Conservation (phyloP, 2,113 vertebrate genomes). For the Peromyscus leucopus region DNA sequence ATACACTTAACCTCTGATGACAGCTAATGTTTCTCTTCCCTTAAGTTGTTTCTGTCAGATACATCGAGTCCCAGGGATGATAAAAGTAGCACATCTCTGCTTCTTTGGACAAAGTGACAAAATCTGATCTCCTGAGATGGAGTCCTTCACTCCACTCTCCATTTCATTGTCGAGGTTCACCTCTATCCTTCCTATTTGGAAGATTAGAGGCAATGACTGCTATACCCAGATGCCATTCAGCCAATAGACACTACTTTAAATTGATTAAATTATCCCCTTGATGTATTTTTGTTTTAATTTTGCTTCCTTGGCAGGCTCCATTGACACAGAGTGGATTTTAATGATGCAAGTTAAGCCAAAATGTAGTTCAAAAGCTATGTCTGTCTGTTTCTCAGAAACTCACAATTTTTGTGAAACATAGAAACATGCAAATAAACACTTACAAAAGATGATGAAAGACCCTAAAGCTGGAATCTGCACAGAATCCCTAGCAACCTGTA, state of each 20-base stretch:
- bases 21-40: not conserved
- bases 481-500: not conserved
- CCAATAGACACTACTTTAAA: not conserved
- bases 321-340: not conserved
- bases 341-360: not conserved
- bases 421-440: slow-evolving; percentile 8
- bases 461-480: not conserved
- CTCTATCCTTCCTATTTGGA: not conserved
- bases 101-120: not conserved
- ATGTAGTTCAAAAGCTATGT: not conserved
- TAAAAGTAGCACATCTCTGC: not conserved
- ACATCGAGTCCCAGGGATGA: not conserved
- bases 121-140: not conserved
- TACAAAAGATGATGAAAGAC: not conserved
- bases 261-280: not conserved
- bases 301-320: not conserved
- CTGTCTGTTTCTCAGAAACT: not conserved
- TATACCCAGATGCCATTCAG: not conserved
- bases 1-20: not conserved
- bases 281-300: not conserved
- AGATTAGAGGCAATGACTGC: not conserved
- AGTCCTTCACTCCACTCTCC: not conserved
- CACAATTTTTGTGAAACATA: not conserved
- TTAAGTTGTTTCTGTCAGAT: not conserved
- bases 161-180: not conserved